A percentile compares a stretch with the other conserved stretches of the same genome.
Conservation (phyloP, 2,888 invertebrate species). For the Nematopogon swammerdamellus region DNA sequence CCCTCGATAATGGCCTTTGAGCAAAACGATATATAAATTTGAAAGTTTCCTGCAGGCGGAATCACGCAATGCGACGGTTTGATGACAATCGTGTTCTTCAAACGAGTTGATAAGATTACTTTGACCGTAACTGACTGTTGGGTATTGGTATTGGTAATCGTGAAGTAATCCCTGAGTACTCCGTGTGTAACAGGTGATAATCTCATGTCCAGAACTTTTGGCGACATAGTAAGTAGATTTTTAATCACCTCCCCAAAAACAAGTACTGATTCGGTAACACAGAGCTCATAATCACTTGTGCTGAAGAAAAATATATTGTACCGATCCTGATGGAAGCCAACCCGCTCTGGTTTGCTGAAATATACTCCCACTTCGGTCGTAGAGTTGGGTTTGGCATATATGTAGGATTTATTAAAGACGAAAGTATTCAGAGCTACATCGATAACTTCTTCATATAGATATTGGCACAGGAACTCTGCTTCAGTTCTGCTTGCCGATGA, state of each 20-base stretch:
- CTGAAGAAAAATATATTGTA: constrained; percentile 20
- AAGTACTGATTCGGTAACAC: constrained; percentile 21
- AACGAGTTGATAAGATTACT: neutral
- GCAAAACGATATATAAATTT: neutral
- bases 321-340: constrained; percentile 31
- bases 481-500: too few species aligned
- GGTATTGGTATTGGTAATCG: neutral
- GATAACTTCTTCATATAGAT: neutral
- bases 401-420: neutral
- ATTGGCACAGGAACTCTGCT: neutral
- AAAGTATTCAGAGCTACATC: neutral
- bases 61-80: neutral
- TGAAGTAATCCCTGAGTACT: neutral
- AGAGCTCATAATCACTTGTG: neutral
- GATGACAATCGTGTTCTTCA: neutral
- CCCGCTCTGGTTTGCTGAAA: constrained; percentile 27
- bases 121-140: neutral
- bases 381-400: constrained; percentile 14
- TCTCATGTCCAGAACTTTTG: constrained; percentile 33
- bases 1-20: neutral
- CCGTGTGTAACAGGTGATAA: constrained; percentile 25
- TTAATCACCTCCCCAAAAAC: constrained; percentile 31
- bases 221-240: constrained; percentile 29
- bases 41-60: neutral
- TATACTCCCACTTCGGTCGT: constrained; percentile 20